A percentile compares a stretch with the other conserved stretches of the same genome.
Conservation (phyloP, 1,140 invertebrate species). For the Cecropterus lyciades region DNA sequence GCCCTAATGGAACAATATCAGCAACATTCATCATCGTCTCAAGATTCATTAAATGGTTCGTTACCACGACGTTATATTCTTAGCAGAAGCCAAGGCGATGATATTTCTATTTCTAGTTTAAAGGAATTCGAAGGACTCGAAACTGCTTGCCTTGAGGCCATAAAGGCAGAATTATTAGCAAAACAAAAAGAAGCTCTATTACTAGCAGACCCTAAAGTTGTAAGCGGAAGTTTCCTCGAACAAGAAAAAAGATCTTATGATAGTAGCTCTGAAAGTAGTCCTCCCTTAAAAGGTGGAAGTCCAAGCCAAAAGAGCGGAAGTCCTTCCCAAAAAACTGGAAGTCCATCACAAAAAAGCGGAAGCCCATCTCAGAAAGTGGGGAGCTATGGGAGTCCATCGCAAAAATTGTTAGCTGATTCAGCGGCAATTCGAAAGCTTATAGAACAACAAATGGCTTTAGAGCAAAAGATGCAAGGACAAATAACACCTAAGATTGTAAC, state of each 20-base stretch:
- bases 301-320: constrained; percentile 77
- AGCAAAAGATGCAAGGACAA: constrained; percentile 73
- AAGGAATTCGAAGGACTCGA: constrained; percentile 98
- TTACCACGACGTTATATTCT: constrained; percentile 87
- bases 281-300: constrained; percentile 80
- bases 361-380: constrained; percentile 80
- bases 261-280: constrained; percentile 81
- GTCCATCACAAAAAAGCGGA: constrained; percentile 78
- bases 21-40: constrained; percentile 86
- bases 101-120: constrained; percentile 95
- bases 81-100: constrained; percentile 92
- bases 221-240: constrained; percentile 84
- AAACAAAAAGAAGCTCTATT: constrained; percentile 94
- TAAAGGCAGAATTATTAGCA: constrained; percentile 91
- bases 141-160: constrained; percentile 92
- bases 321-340: constrained; percentile 79
- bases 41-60: constrained; percentile 92
- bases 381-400: constrained; percentile 84
- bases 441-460: constrained; percentile 80
- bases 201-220: constrained; percentile 85
- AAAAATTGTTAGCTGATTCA: constrained; percentile 76
- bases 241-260: constrained; percentile 82
- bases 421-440: constrained; percentile 78
- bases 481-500: constrained; percentile 74
- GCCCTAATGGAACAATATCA: constrained; percentile 87